These are phyloP conservation scores for Eupithecia inturbata DNA, from an alignment of 2,888 invertebrate genomes.

Conservation along the genomic window DNA sequence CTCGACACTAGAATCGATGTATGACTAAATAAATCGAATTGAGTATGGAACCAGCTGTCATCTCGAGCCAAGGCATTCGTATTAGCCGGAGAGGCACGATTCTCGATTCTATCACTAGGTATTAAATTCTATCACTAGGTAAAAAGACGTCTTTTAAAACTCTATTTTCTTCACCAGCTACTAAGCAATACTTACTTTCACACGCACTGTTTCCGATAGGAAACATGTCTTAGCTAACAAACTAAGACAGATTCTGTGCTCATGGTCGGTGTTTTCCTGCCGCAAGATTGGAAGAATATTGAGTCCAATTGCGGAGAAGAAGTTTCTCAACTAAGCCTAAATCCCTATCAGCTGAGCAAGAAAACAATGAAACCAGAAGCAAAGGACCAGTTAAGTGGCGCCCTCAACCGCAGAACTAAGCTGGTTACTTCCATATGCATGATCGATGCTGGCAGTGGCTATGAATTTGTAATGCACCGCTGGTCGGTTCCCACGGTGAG, in stretches of 20 bases:
- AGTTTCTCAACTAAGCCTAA: not conserved
- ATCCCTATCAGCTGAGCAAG: not conserved
- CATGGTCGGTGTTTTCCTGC: not conserved
- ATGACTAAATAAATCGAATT: not conserved
- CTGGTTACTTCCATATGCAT: conserved; percentile 49
- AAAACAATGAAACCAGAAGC: not conserved
- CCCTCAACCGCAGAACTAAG: conserved; percentile 29
- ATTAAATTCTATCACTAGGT: not conserved
- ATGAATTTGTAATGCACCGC: conserved; percentile 55
- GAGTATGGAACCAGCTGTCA: not conserved
- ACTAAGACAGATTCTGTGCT: not conserved
- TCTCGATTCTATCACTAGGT: not conserved
- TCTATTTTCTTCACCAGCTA: not conserved
- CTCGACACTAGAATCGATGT: not conserved
- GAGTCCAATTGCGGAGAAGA: not conserved
- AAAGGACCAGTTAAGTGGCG: conserved; percentile 12
- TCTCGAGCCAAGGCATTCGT: not conserved
- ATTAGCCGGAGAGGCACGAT: not conserved
- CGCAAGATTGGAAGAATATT: not conserved
- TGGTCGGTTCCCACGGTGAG: conserved; percentile 47
- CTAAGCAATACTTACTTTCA: not conserved
- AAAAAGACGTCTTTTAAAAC: too few species aligned
- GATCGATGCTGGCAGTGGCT: conserved; percentile 58
- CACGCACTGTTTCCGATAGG: not conserved
- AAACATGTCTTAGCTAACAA: too few species aligned